A percentile compares a stretch with the other conserved stretches of the same genome.
Conservation (phyloP, 2,888 invertebrate genomes). For the Nephrocerus scutellatus region DNA sequence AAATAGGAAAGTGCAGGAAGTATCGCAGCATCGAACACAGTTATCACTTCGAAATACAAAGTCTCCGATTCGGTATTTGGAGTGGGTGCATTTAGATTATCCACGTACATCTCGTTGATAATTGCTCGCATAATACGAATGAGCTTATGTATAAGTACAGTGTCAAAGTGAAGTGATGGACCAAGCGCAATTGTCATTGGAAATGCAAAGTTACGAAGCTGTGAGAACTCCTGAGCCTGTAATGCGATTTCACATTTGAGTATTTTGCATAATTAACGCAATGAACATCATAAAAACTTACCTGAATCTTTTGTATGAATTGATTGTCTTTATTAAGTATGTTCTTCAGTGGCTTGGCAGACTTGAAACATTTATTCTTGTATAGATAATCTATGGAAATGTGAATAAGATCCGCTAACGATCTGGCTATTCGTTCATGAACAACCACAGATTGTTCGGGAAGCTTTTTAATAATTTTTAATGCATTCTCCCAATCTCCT, state of each 20-base stretch:
- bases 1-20: conserved; percentile 86
- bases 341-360: conserved; percentile 64
- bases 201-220: conserved; percentile 68
- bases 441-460: conserved; percentile 75
- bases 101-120: conserved; percentile 44
- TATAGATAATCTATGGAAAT: conserved; percentile 82
- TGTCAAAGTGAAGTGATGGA: conserved; percentile 79
- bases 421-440: conserved; percentile 68
- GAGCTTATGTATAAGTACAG: conserved; percentile 84
- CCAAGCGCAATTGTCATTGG: conserved; percentile 83
- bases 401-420: conserved; percentile 74
- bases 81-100: conserved; percentile 39
- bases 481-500: conserved; percentile 86
- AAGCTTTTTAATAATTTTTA: conserved; percentile 68
- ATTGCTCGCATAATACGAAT: conserved; percentile 51
- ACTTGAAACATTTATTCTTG: conserved; percentile 62
- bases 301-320: conserved; percentile 35
- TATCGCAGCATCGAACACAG: conserved; percentile 79
- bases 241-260: background rate
- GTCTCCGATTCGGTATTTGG: conserved; percentile 48
- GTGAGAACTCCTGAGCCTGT: conserved; percentile 61
- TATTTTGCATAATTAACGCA: background rate
- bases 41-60: conserved; percentile 75
- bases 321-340: conserved; percentile 48
- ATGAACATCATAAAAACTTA: background rate